Evolutionary conservation across 2,888 invertebrate genomes (phyloP).

Genomic region (Tenthredo amoena): DNA sequence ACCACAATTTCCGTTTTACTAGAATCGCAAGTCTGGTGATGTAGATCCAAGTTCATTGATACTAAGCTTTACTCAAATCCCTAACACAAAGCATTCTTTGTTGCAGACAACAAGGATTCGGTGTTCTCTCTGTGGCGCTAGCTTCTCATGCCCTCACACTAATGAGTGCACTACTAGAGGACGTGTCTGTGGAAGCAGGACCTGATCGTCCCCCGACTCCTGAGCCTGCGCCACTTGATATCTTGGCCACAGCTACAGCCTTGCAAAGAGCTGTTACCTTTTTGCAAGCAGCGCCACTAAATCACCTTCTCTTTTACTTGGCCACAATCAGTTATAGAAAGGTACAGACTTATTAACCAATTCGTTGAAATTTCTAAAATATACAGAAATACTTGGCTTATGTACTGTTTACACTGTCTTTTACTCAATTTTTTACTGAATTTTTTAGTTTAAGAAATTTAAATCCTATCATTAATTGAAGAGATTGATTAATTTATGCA

Average conservation of each 20-base stretch:
- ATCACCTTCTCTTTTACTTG: conserved; percentile 91
- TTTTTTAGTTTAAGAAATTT: not conserved
- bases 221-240: conserved; percentile 83
- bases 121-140: conserved; percentile 93
- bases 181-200: conserved; percentile 86
- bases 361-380: not conserved
- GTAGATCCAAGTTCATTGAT: conserved; percentile 3
- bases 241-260: conserved; percentile 84
- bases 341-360: conserved; percentile 70
- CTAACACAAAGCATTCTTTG: conserved; percentile 75
- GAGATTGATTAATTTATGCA: conserved; percentile 22
- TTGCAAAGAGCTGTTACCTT: conserved; percentile 86
- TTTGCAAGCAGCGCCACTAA: conserved; percentile 86
- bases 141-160: conserved; percentile 92
- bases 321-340: conserved; percentile 95
- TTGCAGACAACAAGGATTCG: conserved; percentile 90
- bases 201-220: conserved; percentile 72
- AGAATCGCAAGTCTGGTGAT: too few species aligned
- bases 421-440: not conserved
- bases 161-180: conserved; percentile 86
- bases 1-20: not conserved
- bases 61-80: not conserved
- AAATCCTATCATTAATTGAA: not conserved
- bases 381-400: not conserved
- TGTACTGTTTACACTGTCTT: not conserved